Percentiles rank a stretch among this genome's conserved stretches.
Conservation (phyloP, 2,888 invertebrate genomes). For the Dysmachus trigonus region DNA sequence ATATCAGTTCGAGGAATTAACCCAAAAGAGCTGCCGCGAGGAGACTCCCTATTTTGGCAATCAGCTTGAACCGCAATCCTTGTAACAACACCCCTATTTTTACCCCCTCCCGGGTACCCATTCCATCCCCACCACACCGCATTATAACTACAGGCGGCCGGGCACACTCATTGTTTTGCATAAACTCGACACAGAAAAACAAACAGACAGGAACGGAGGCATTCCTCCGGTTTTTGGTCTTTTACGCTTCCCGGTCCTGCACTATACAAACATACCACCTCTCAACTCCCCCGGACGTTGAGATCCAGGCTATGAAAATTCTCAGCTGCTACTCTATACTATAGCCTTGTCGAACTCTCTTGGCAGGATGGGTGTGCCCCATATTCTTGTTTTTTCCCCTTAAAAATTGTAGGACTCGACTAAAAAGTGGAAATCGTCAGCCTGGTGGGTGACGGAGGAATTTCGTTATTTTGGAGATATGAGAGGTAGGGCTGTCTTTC, state of each 20-base stretch:
- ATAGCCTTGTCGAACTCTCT: background rate
- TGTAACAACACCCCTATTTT: slow-evolving; percentile 5
- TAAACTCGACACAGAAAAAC: slow-evolving; percentile 39
- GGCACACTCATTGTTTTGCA: slow-evolving; percentile 33
- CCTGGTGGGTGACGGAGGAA: background rate
- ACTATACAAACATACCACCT: background rate
- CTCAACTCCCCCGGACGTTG: background rate
- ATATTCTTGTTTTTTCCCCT: background rate
- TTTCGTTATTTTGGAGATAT: background rate
- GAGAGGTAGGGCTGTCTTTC: background rate
- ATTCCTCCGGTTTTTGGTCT: slow-evolving; percentile 37
- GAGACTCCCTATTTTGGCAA: slow-evolving; percentile 18
- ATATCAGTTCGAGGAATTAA: slow-evolving; percentile 19
- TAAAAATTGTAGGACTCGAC: background rate
- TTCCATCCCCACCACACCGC: background rate
- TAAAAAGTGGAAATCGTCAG: background rate
- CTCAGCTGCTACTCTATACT: background rate
- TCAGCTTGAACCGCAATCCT: slow-evolving; percentile 21
- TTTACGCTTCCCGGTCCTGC: slow-evolving; percentile 20
- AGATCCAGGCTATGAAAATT: slow-evolving; percentile 4
- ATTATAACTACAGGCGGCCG: background rate
- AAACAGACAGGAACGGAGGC: slow-evolving; percentile 22
- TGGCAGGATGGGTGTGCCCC: background rate
- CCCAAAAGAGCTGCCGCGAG: background rate
- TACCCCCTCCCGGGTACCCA: background rate